Evolutionary conservation across 2,888 invertebrate genomes (phyloP).

Genomic region (Lampropteryx suffumata): DNA sequence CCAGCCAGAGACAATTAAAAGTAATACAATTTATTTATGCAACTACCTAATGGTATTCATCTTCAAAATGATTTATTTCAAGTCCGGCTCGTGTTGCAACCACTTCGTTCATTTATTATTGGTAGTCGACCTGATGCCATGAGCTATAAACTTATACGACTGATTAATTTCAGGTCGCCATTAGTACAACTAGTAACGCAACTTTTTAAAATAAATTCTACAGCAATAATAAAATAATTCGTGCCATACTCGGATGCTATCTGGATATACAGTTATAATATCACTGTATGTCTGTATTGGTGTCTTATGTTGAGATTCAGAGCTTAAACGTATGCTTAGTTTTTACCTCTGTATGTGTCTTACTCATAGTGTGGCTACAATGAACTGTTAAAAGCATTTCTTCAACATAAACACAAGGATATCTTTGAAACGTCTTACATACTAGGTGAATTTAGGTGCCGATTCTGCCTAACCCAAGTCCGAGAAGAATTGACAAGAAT

Average conservation of each 20-base stretch:
- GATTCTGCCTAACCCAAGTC: too few relatives aligned
- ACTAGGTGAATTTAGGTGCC: too few relatives aligned
- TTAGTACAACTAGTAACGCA: constrained; percentile 31
- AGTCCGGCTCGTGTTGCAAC: constrained; percentile 12
- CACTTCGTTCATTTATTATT: constrained; percentile 16
- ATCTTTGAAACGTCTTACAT: too few relatives aligned
- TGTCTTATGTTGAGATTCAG: too few relatives aligned
- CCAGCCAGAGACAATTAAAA: background rate
- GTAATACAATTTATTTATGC: too few relatives aligned
- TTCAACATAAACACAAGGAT: too few relatives aligned
- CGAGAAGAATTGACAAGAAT: too few relatives aligned
- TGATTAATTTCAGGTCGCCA: constrained; percentile 29
- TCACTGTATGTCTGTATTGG: too few relatives aligned
- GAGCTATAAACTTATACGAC: constrained; percentile 29
- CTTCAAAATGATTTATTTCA: constrained; percentile 13
- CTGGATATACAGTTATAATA: constrained; percentile 33
- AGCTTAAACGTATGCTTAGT: too few relatives aligned
- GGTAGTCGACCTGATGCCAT: constrained; percentile 7
- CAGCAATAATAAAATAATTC: constrained; percentile 25
- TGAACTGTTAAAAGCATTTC: too few relatives aligned
- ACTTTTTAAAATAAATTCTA: constrained; percentile 34
- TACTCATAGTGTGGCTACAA: too few relatives aligned
- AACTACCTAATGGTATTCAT: constrained; percentile 1
- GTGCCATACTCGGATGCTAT: constrained; percentile 32
- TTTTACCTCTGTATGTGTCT: too few relatives aligned